These are phyloP conservation scores for Carcharodon carcharias DNA, from an alignment of 2,797 vertebrate species.

Conservation along the genomic window DNA sequence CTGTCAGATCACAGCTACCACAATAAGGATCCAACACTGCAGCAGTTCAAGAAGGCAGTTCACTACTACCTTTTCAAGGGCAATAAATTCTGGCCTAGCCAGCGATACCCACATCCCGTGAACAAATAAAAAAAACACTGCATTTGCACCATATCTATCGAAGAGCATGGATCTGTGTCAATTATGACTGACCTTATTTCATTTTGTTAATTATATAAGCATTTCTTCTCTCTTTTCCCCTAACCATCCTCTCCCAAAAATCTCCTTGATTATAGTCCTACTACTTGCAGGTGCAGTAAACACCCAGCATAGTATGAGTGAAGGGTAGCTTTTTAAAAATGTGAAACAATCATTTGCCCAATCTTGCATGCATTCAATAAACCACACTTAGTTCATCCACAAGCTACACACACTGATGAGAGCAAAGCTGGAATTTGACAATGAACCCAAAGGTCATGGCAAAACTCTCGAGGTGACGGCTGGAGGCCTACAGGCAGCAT, in stretches of 20 bases:
- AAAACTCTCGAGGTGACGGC: neutral
- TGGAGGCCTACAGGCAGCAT: neutral
- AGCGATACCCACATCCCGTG: too few relatives aligned
- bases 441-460: neutral
- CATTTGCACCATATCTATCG: too few relatives aligned
- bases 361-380: neutral
- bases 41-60: too few relatives aligned
- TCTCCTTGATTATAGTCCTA: neutral
- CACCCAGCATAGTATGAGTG: neutral
- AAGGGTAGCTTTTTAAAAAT: neutral
- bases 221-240: neutral
- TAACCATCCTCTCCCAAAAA: neutral
- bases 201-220: neutral
- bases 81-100: too few relatives aligned
- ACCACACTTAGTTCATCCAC: neutral
- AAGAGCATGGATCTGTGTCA: neutral
- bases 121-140: too few relatives aligned
- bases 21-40: too few relatives aligned
- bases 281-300: neutral
- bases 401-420: neutral
- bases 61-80: too few relatives aligned
- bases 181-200: neutral
- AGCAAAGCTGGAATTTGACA: neutral
- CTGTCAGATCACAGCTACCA: neutral
- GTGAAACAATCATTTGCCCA: neutral